Base-by-base conservation (phyloP, 64 coral and sea anemone genomes). In the Stichodactyla mertensii region DNA sequence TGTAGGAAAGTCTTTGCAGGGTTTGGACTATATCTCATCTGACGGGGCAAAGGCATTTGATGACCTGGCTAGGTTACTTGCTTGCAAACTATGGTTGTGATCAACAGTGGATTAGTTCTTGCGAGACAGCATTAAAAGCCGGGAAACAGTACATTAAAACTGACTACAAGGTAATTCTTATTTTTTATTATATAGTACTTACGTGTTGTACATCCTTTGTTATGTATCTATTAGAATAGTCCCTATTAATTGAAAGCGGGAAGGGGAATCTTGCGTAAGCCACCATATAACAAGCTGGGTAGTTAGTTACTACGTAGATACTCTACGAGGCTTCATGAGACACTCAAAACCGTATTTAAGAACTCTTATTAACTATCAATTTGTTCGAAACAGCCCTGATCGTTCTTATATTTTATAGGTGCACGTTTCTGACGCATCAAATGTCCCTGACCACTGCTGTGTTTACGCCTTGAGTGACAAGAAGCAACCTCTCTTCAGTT, bases 1-100 rank as follows among this genome's bases (percentile, higher is more conserved):
- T 19, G 53, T 77, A 67, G 52, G 86, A 55, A 92, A 92, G 79
- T 85, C 86, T 4, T 83, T 92, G 79, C 91, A 88, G 82, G 91
- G 91, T 28, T 64, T 84, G 20, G 82, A 84, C 54, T 84, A 84
- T 26, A 84, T 58, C 14, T 84, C 82, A 56, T 6, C 55, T 55
- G 82, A 84, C 13, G 82, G 56, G 16, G 82, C 53, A 55, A 84
- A 58, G 22, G 52, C 52, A 11, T 84, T 84, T 84, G 82, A 84
- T 60, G 82, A 84, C 82, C 82, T 84, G 31, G 56, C 52, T 12
- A 4, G 9, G 52, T 10, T 84, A 60, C 15, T 84, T 7, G n/a
- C 56, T 84, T 56, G 82, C 14, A 26, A 23, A 23, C 2, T 55
- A 56, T 84, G 82, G 82, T 51, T 84, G 82, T 60, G 54, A 84